Evolutionary conservation across 2,113 vertebrate genomes (phyloP).

Genomic region (Eretmodus cyanostictus): DNA sequence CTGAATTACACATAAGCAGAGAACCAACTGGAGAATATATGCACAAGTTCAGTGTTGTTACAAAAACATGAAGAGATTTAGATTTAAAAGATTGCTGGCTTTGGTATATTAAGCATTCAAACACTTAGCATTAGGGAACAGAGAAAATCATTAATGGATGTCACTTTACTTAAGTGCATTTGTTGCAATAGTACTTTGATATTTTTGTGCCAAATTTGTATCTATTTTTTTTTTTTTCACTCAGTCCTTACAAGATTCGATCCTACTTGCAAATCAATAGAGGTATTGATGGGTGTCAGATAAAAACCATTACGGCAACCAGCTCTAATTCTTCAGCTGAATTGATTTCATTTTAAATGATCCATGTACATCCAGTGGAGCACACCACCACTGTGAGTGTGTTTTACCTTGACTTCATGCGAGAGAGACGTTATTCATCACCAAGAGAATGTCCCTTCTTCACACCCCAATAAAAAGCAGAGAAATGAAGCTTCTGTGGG

Average conservation of each 20-base stretch:
- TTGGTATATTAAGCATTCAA: neutral
- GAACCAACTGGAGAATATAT: neutral
- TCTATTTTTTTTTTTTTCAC: neutral
- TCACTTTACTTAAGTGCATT: neutral
- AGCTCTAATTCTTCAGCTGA: constrained; percentile 66
- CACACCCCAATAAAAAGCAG: constrained; percentile 72
- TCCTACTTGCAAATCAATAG: constrained; percentile 54
- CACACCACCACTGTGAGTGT: constrained; percentile 38
- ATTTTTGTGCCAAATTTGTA: constrained; percentile 16
- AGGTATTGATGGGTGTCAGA: constrained; percentile 62
- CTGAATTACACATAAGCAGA: neutral
- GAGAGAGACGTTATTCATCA: constrained; percentile 75
- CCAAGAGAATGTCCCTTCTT: constrained; percentile 58
- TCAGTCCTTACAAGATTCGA: constrained; percentile 28
- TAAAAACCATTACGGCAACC: constrained; percentile 64
- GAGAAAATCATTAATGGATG: neutral
- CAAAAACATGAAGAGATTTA: neutral
- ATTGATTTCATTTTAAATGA: constrained; percentile 74
- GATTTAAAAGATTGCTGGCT: neutral
- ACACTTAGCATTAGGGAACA: neutral
- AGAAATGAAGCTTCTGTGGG: constrained; percentile 73
- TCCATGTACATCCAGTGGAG: constrained; percentile 56
- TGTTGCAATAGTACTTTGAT: constrained; percentile 1
- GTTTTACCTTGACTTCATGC: constrained; percentile 67
- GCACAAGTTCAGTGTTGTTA: neutral